Evolutionary conservation across 2,888 invertebrate species (phyloP).

Genomic region (Perithous albicinctus): DNA sequence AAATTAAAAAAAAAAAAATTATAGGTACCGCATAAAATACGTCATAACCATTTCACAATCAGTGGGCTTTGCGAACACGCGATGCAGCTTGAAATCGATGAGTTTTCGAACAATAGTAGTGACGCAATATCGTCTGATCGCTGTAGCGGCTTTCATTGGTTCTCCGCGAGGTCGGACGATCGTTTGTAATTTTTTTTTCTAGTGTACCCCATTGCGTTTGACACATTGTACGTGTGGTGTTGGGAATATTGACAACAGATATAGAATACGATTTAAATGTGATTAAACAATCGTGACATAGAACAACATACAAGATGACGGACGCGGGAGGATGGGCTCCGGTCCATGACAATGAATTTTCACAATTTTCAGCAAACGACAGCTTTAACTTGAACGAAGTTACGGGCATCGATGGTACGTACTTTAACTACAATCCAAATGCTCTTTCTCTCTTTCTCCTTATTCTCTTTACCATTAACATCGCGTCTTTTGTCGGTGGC

Average conservation of each 20-base stretch:
- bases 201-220: slow-evolving; percentile 72
- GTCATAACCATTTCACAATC: too few relatives aligned
- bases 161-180: slow-evolving; percentile 77
- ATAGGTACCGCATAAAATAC: too few relatives aligned
- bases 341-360: slow-evolving; percentile 81
- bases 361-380: slow-evolving; percentile 85
- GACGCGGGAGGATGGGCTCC: slow-evolving; percentile 80
- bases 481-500: neutral
- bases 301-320: slow-evolving; percentile 77
- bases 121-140: slow-evolving; percentile 89
- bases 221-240: slow-evolving; percentile 70
- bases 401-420: slow-evolving; percentile 89
- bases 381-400: slow-evolving; percentile 89
- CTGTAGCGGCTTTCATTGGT: slow-evolving; percentile 86
- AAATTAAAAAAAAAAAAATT: too few relatives aligned
- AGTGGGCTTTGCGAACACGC: slow-evolving; percentile 17
- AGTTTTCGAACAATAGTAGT: slow-evolving; percentile 70
- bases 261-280: slow-evolving; percentile 66
- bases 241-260: slow-evolving; percentile 80
- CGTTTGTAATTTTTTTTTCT: slow-evolving; percentile 78
- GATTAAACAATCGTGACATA: slow-evolving; percentile 15
- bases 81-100: slow-evolving; percentile 19
- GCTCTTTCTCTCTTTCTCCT: too few relatives aligned
- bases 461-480: neutral
- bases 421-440: neutral